Evolutionary conservation across 2,113 vertebrate genomes (phyloP).

Genomic region (Bettongia penicillata): DNA sequence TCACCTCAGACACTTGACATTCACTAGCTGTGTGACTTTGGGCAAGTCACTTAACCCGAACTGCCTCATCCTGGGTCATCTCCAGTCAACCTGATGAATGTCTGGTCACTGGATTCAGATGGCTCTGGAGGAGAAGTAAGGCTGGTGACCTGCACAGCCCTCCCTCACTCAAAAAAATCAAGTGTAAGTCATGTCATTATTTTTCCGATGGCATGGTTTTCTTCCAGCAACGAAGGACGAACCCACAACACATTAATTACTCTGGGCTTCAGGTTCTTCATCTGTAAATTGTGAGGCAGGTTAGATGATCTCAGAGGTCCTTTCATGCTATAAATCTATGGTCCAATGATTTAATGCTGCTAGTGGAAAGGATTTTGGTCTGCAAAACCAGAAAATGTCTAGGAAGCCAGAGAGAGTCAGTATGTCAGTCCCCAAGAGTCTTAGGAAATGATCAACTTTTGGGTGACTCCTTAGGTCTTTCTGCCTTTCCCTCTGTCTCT

Average conservation of each 20-base stretch:
- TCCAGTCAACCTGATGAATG: too few species aligned
- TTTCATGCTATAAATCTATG: not conserved
- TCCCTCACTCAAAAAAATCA: too few species aligned
- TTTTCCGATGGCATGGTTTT: too few species aligned
- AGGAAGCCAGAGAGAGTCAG: not conserved
- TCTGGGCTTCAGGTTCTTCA: not conserved
- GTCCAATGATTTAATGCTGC: not conserved
- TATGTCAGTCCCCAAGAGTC: not conserved
- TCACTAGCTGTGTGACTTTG: too few species aligned
- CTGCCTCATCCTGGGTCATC: too few species aligned
- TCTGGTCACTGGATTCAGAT: too few species aligned
- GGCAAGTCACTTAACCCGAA: too few species aligned
- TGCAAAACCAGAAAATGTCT: not conserved
- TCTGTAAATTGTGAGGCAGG: not conserved
- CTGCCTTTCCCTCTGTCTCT: not conserved
- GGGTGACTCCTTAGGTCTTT: not conserved
- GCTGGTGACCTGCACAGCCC: too few species aligned
- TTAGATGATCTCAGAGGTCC: not conserved
- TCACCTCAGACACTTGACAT: too few species aligned
- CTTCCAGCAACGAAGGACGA: too few species aligned
- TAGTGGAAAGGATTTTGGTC: not conserved
- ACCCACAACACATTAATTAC: not conserved
- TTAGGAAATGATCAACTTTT: not conserved
- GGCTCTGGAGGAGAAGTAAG: too few species aligned
- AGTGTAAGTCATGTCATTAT: too few species aligned